Evolutionary conservation across 2,888 invertebrate genomes (phyloP), one percentile per base, ranked within the genome.

Genomic region (Cheilosia grossa): DNA sequence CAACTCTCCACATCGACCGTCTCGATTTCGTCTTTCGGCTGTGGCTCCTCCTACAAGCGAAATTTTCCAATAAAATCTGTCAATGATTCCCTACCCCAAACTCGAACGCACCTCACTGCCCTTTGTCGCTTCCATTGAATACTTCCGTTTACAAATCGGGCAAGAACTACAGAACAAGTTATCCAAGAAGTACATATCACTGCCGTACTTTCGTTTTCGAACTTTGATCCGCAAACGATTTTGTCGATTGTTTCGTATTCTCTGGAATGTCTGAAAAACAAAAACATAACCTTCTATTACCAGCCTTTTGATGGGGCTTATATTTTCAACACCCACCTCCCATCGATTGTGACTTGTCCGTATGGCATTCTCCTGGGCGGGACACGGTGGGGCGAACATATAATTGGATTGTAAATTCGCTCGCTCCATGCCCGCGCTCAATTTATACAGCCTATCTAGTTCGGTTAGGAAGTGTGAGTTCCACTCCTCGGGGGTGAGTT

Each of bases 171-270:
- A 92, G 87, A 91, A 91, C 63, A 92, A 89, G 89, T 91, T 92
- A 88, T 92, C 92, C 89, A 91, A 89, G 87, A 91, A 91, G 87
- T 91, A 92, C 88, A 91, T 89, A 42, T 94, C 93, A 87, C 94
- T 94, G 86, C 94, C 94, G 56, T 93, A 93, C 89, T 95, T 94
- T 78, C 95, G 93, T 91, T 95, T 95, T 86, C 95, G 93, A 80
- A 94, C 94, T 91, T 95, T 95, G 85, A 95, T 92, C 87, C 95
- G 91, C 56, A 95, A 91, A 66, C 96, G 92, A 87, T 94, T 94
- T 89, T 95, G 95, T 87, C 96, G 93, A 90, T 96, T 96, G 72
- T 94, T 94, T 89, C 94, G 94, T 88, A 95, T 94, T 88, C 95
- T 92, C 90, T 95, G 94, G 90, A 95, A 96, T 53, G 95, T 95